Evolutionary conservation across 92 coral and sea anemone species (phyloP).

Genomic region (Paragorgia papillata): DNA sequence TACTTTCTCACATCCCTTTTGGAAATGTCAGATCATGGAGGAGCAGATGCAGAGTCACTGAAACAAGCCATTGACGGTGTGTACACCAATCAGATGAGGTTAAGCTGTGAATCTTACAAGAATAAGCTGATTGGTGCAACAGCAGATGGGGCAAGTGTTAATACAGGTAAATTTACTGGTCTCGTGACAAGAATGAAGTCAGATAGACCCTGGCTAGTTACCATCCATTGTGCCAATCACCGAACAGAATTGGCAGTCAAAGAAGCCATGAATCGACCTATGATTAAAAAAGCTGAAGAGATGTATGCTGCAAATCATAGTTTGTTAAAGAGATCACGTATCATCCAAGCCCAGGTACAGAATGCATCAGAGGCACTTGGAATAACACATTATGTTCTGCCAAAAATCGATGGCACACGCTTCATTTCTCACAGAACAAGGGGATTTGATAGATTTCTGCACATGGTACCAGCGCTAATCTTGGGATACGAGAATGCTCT

Average conservation of each 20-base stretch:
- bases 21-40: slow-evolving; percentile 6
- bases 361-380: background rate
- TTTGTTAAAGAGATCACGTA: background rate
- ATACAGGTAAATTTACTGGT: slow-evolving; percentile 3
- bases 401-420: slow-evolving; percentile 10
- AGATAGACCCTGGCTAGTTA: slow-evolving; percentile 6
- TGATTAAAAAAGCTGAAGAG: background rate
- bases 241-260: slow-evolving; percentile 5
- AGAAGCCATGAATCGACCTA: background rate
- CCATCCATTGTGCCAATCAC: slow-evolving; percentile 9
- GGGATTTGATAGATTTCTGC: background rate
- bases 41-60: background rate
- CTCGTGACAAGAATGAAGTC: slow-evolving; percentile 3
- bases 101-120: background rate
- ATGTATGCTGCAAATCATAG: background rate
- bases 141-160: background rate
- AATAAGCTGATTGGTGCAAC: background rate
- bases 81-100: background rate
- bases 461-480: slow-evolving; percentile 19
- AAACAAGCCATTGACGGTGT: background rate
- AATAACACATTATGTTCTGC: background rate
- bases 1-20: slow-evolving; percentile 1
- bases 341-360: background rate
- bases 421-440: background rate
- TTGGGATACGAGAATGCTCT: background rate